Percentiles rank a stretch among this genome's conserved stretches.
These are phyloP conservation scores for Rhadina sibilatrix DNA, from an alignment of 2,113 vertebrate genomes.

Conservation along the genomic window DNA sequence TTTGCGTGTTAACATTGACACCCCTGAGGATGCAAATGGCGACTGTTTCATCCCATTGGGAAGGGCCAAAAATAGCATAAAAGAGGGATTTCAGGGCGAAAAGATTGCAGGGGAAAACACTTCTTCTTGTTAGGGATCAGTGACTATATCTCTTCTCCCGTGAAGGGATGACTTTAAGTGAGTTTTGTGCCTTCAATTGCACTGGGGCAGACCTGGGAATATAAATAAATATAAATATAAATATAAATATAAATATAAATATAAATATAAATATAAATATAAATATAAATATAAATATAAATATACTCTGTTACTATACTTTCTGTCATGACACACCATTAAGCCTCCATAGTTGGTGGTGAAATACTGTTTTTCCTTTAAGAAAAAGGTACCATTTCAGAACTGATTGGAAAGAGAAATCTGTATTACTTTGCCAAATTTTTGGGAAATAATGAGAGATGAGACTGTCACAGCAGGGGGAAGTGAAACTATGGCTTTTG, in stretches of 20 bases:
- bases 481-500: background rate
- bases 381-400: background rate
- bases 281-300: background rate
- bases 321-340: background rate
- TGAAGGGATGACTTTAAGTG: background rate
- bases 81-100: rapidly evolving
- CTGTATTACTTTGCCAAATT: background rate
- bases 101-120: background rate
- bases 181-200: background rate
- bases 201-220: background rate
- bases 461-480: background rate
- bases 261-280: background rate
- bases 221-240: background rate
- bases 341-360: rapidly evolving
- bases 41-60: background rate
- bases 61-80: background rate
- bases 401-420: background rate
- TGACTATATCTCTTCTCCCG: background rate
- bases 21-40: background rate
- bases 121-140: background rate
- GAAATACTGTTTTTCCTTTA: background rate
- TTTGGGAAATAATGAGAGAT: background rate
- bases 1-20: background rate
- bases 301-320: background rate
- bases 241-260: background rate